Evolutionary conservation across 2,113 vertebrate species (phyloP).

Genomic region (Phoxinus phoxinus): DNA sequence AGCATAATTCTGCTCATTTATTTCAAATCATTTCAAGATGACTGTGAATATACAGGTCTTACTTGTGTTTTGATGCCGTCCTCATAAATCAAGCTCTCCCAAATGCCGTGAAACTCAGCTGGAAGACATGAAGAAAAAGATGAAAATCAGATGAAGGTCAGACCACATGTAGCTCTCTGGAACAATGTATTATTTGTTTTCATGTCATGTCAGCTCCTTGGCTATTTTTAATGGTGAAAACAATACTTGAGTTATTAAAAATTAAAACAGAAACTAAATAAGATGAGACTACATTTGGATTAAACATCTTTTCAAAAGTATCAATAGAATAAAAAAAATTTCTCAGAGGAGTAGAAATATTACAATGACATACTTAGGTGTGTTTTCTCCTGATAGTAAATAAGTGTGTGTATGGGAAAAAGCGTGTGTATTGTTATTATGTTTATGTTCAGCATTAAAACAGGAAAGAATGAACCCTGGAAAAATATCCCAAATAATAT

Average conservation of each 20-base stretch:
- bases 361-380: background rate
- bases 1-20: background rate
- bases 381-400: no score
- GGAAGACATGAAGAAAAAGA: constrained; percentile 50
- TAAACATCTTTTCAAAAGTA: background rate
- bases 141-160: no score
- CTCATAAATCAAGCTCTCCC: constrained; percentile 96
- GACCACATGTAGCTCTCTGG: background rate
- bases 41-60: constrained; percentile 60
- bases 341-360: background rate
- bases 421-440: no score
- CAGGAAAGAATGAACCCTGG: no score
- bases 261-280: background rate
- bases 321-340: background rate
- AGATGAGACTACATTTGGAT: background rate
- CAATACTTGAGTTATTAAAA: background rate
- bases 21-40: background rate
- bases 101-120: constrained; percentile 95
- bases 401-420: no score
- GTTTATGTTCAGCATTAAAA: no score
- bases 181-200: background rate
- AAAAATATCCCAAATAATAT: background rate
- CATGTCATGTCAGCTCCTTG: background rate
- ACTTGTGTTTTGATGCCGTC: constrained; percentile 89
- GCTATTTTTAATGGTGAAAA: background rate